Conservation (phyloP, 2,797 vertebrate genomes). For the Pseudomugil gertrudae region DNA sequence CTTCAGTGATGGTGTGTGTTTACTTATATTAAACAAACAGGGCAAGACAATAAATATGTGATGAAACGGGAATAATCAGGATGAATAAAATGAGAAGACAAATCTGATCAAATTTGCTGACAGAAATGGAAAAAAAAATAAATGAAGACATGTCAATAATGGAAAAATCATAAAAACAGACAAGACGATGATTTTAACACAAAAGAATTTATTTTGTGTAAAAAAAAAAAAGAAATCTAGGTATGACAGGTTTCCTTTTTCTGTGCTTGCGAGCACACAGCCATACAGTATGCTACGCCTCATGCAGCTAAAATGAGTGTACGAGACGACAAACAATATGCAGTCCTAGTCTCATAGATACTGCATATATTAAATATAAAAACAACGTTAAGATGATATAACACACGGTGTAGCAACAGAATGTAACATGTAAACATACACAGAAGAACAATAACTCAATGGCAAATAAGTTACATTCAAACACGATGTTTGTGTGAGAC, state of each 20-base stretch:
- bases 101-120: not conserved
- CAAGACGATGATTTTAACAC: constrained; percentile 82
- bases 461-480: constrained; percentile 76
- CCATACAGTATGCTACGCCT: constrained; percentile 58
- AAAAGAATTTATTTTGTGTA: constrained; percentile 81
- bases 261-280: constrained; percentile 61
- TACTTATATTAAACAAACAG: too few species aligned
- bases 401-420: constrained; percentile 61
- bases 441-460: constrained; percentile 64
- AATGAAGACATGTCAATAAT: constrained; percentile 57
- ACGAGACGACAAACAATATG: constrained; percentile 70
- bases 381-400: constrained; percentile 45
- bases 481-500: constrained; percentile 51
- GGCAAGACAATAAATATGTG: constrained; percentile 19
- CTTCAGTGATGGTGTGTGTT: too few species aligned
- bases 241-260: constrained; percentile 70
- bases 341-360: constrained; percentile 67
- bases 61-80: constrained; percentile 35
- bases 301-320: constrained; percentile 68
- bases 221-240: constrained; percentile 61
- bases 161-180: constrained; percentile 79
- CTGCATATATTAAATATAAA: constrained; percentile 70
- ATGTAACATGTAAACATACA: constrained; percentile 77
- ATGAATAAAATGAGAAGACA: constrained; percentile 6
- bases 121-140: constrained; percentile 13